Evolutionary conservation across 2,888 invertebrate genomes (phyloP).

Genomic region (Ommatoiulus sabulosus): DNA sequence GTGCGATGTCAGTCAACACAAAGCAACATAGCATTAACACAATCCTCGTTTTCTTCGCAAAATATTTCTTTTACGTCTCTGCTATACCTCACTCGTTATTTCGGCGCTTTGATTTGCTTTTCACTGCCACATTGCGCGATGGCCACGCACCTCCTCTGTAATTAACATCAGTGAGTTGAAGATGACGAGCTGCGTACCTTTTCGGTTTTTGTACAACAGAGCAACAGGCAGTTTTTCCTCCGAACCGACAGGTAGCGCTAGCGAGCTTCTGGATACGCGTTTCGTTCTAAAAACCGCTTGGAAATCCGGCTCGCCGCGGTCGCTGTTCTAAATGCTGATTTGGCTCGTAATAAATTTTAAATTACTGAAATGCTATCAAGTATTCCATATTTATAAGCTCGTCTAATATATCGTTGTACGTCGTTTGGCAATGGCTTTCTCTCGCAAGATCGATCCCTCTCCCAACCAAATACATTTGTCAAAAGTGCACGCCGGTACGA

Average conservation of each 20-base stretch:
- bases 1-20: too few species aligned
- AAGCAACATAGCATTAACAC: not conserved
- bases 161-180: not conserved
- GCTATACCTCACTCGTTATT: not conserved
- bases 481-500: constrained; percentile 19
- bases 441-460: constrained; percentile 18
- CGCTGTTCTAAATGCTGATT: constrained; percentile 31
- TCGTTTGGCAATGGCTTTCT: not conserved
- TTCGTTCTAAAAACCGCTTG: not conserved
- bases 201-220: not conserved
- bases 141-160: not conserved
- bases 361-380: constrained; percentile 15
- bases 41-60: not conserved
- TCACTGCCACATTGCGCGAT: not conserved
- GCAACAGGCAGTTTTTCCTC: not conserved
- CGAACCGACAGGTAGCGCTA: not conserved
- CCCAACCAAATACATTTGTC: constrained; percentile 45
- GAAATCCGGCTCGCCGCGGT: not conserved
- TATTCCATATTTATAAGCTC: constrained; percentile 22
- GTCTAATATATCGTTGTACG: constrained; percentile 17
- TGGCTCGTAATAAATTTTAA: not conserved
- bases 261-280: not conserved
- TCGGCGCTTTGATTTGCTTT: not conserved
- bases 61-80: not conserved
- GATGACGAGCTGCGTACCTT: not conserved